These are phyloP conservation scores for Chaunax sp. DNA, from an alignment of 2,797 vertebrate genomes.

Conservation along the genomic window DNA sequence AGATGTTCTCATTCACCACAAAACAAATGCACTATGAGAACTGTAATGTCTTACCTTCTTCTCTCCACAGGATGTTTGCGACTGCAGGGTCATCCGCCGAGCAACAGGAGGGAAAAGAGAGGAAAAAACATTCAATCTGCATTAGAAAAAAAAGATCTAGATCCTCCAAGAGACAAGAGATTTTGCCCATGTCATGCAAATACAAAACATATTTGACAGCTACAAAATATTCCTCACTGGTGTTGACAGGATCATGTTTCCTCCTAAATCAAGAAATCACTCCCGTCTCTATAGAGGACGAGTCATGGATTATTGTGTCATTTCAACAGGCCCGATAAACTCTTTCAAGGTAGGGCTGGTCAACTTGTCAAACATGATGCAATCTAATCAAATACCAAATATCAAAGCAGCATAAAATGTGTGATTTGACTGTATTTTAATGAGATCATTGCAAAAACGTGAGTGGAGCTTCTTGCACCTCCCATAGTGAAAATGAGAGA, in stretches of 20 bases:
- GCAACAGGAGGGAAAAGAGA: neutral
- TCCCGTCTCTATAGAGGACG: constrained; percentile 22
- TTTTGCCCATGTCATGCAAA: constrained; percentile 28
- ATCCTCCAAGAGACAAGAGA: constrained; percentile 26
- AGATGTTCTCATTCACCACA: constrained; percentile 31
- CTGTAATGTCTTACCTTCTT: constrained; percentile 76
- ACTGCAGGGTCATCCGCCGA: constrained; percentile 63
- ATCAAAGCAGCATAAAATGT: constrained; percentile 27
- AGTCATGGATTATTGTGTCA: constrained; percentile 46
- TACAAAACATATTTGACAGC: constrained; percentile 43
- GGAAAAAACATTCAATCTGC: constrained; percentile 35
- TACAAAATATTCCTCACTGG: constrained; percentile 34
- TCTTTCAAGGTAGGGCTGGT: constrained; percentile 17
- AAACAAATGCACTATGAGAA: constrained; percentile 23
- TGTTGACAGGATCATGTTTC: constrained; percentile 39
- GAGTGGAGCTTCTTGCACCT: neutral
- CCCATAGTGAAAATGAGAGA: neutral
- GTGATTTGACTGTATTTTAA: constrained; percentile 13
- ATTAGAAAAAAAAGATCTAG: constrained; percentile 12
- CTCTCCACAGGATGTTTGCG: constrained; percentile 82
- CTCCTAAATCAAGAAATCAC: constrained; percentile 40
- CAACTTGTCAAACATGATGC: constrained; percentile 36
- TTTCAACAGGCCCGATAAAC: constrained; percentile 11
- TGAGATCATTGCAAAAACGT: neutral
- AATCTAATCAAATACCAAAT: constrained; percentile 36